A percentile compares a stretch with the other conserved stretches of the same genome.
Evolutionary conservation across 1,140 invertebrate genomes (phyloP).

Genomic region (Brevipalpus yothersi): DNA sequence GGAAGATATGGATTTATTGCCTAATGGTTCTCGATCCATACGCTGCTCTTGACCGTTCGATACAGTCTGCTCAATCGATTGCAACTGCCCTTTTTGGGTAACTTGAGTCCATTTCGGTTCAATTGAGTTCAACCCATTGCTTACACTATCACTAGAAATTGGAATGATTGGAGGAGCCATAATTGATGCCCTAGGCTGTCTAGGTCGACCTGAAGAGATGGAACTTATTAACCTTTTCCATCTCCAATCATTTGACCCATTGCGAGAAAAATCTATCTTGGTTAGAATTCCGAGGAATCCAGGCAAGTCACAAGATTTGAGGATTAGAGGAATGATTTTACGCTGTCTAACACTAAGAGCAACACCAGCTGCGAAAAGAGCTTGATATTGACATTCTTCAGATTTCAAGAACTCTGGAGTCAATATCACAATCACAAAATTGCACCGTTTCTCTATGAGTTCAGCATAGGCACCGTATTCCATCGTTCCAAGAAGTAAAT

Average conservation of each 20-base stretch:
- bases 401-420: conserved; percentile 18
- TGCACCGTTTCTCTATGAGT: conserved; percentile 20
- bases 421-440: conserved; percentile 19
- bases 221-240: conserved; percentile 19
- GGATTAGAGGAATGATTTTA: conserved; percentile 20
- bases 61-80: neutral
- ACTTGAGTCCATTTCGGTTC: neutral
- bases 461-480: conserved; percentile 17
- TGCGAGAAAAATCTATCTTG: conserved; percentile 20
- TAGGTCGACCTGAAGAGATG: conserved; percentile 6
- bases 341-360: conserved; percentile 7
- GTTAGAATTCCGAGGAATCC: conserved; percentile 18
- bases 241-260: conserved; percentile 17
- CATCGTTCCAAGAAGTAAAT: conserved; percentile 18
- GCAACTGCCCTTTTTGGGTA: neutral
- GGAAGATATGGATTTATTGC: neutral
- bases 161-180: neutral
- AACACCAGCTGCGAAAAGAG: conserved; percentile 18
- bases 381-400: conserved; percentile 21
- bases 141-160: neutral
- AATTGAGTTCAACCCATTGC: neutral
- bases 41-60: neutral
- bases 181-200: neutral
- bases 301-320: conserved; percentile 17
- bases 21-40: neutral